These are phyloP conservation scores for Caiman crocodilus DNA, from an alignment of 2,797 vertebrate genomes.

Conservation along the genomic window DNA sequence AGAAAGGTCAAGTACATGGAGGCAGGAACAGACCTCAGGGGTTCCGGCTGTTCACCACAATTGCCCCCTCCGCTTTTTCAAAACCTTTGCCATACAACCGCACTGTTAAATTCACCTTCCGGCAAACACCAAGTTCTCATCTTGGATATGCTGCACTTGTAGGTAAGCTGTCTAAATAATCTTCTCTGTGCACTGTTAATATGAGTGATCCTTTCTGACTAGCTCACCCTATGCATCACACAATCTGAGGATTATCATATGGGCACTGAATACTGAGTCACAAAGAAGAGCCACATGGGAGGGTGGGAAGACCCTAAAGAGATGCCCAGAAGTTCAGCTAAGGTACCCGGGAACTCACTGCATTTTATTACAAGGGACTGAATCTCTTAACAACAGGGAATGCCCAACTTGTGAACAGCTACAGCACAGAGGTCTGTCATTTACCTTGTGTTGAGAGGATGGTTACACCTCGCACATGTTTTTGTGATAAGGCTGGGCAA, in stretches of 20 bases:
- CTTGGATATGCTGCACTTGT: background rate
- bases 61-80: background rate
- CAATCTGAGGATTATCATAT: fast-evolving
- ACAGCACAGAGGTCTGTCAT: background rate
- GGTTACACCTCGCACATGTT: background rate
- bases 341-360: background rate
- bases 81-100: too few species aligned
- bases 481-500: background rate
- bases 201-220: background rate
- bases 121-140: too few species aligned
- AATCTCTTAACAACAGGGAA: background rate
- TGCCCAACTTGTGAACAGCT: too few species aligned
- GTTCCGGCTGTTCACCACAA: background rate
- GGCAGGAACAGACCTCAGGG: background rate
- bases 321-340: background rate
- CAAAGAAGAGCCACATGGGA: background rate
- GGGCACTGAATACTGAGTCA: fast-evolving
- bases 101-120: too few species aligned
- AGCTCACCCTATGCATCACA: fast-evolving
- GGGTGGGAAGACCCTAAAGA: background rate
- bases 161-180: background rate
- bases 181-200: background rate
- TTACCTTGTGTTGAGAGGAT: fast-evolving
- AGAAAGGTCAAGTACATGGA: background rate
- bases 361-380: background rate